phyloP scores from a whole-genome alignment of 2,797 vertebrate genomes.

The Hipposideros larvatus region DNA sequence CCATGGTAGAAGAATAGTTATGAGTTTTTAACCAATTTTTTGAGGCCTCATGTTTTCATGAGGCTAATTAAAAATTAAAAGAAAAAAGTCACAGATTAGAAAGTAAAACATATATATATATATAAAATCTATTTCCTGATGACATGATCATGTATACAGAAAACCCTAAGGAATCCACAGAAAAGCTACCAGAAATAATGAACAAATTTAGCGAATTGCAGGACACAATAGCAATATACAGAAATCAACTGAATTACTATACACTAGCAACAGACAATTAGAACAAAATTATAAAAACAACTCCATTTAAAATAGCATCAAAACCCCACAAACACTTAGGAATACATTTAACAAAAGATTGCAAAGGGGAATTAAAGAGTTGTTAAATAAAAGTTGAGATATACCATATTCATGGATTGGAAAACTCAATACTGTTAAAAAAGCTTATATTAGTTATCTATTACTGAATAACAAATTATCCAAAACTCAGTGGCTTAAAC shows the following conservation, averaged over 20 bases:
- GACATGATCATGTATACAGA: not conserved
- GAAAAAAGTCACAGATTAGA: constrained; percentile 24
- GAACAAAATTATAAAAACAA: constrained; percentile 59
- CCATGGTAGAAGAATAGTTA: too few species aligned
- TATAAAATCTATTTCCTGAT: not conserved
- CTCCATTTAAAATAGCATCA: too few species aligned
- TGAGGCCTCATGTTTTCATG: too few species aligned
- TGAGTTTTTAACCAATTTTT: too few species aligned
- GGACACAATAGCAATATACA: not conserved
- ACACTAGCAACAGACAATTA: not conserved
- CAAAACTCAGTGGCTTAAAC: not conserved
- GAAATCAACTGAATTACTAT: not conserved
- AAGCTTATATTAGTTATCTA: not conserved
- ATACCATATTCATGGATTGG: not conserved
- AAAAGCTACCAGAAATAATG: constrained; percentile 3
- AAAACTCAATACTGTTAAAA: not conserved
- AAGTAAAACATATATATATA: constrained; percentile 10
- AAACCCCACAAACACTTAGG: not conserved
- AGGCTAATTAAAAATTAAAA: not conserved
- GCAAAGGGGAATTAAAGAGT: not conserved
- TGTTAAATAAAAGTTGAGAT: not conserved
- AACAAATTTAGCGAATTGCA: not conserved
- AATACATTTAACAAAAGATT: constrained; percentile 44
- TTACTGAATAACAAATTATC: not conserved
- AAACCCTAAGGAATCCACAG: not conserved